Conservation (phyloP, 2,113 vertebrate genomes). For the Serilophus lunatus region DNA sequence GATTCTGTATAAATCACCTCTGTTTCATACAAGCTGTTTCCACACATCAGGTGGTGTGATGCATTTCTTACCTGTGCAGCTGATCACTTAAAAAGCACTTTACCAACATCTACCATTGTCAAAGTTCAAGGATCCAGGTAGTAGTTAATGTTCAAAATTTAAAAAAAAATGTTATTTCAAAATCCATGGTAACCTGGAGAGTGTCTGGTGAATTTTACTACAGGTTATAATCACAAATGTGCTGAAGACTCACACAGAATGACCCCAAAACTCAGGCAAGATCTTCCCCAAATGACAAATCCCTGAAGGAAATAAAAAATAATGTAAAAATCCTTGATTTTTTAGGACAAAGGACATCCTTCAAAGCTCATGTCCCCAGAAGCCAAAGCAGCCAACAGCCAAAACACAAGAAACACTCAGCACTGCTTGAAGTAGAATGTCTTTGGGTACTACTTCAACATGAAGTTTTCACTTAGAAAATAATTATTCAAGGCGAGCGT, state of each 20-base stretch:
- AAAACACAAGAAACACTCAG: neutral
- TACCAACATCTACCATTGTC: neutral
- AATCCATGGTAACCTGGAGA: accelerated
- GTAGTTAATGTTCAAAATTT: neutral
- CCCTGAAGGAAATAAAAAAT: neutral
- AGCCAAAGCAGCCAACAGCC: neutral
- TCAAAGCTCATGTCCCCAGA: neutral
- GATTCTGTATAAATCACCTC: neutral
- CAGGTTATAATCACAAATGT: neutral
- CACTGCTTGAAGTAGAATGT: neutral
- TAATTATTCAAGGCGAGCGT: neutral
- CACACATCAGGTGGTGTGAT: neutral
- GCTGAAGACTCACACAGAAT: neutral
- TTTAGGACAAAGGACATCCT: neutral
- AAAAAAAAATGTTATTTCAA: neutral
- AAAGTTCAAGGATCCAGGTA: neutral
- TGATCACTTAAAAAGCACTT: neutral
- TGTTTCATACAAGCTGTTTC: neutral
- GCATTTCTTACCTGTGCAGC: neutral
- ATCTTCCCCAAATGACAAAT: neutral
- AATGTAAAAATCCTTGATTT: neutral
- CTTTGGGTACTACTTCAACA: neutral
- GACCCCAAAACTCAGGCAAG: neutral
- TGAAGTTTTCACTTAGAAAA: neutral
- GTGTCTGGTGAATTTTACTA: neutral